A percentile compares a stretch with the other conserved stretches of the same genome.
These are phyloP conservation scores for Loris lydekkerianus DNA, from an alignment of 2,797 vertebrate genomes.

Conservation along the genomic window DNA sequence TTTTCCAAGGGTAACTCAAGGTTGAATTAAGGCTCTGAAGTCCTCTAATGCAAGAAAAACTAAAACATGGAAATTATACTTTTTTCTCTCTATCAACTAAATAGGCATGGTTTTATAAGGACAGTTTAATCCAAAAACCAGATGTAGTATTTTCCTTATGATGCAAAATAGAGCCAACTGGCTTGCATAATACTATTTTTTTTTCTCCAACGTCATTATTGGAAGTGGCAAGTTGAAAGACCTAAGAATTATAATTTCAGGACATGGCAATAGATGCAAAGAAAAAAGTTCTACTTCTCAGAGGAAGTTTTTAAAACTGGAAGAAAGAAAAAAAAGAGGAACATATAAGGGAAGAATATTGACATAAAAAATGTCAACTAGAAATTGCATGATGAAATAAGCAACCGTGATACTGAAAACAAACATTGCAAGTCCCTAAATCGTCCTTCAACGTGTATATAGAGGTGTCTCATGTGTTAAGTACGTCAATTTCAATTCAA, in stretches of 20 bases:
- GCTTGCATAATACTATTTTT: conserved; percentile 73
- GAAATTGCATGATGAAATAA: not conserved
- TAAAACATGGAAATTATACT: conserved; percentile 86
- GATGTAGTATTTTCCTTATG: conserved; percentile 87
- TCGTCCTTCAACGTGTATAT: not conserved
- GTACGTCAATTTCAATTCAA: not conserved
- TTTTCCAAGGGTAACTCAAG: conserved; percentile 81
- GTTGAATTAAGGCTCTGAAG: conserved; percentile 85
- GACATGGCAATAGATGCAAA: conserved; percentile 82
- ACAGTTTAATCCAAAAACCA: conserved; percentile 88
- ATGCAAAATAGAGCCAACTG: conserved; percentile 86
- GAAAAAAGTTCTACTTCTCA: conserved; percentile 82
- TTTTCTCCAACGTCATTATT: conserved; percentile 79
- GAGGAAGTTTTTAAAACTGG: conserved; percentile 74
- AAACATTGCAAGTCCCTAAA: not conserved
- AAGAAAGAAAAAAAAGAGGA: not conserved
- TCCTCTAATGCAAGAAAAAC: conserved; percentile 85
- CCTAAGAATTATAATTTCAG: conserved; percentile 82
- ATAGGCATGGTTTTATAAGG: conserved; percentile 87
- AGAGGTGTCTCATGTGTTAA: not conserved
- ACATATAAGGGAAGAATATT: not conserved
- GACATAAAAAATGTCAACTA: not conserved
- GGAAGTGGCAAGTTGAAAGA: conserved; percentile 87
- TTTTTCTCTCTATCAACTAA: conserved; percentile 85
- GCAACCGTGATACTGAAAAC: not conserved